phyloP scores from a whole-genome alignment of 2,113 vertebrate species.

The Daubentonia madagascariensis region DNA sequence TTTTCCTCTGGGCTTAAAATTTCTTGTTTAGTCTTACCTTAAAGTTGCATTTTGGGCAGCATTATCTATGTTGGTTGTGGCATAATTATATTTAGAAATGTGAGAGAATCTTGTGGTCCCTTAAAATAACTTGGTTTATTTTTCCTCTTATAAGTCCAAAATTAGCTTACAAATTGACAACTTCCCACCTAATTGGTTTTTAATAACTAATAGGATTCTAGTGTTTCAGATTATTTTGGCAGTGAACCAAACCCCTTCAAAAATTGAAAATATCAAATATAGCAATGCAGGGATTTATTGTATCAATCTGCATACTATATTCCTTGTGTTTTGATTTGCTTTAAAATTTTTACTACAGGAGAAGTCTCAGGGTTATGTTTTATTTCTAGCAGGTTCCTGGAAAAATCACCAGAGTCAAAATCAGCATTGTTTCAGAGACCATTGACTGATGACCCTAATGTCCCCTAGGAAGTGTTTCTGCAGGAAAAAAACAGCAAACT shows the following conservation, averaged over 20 bases:
- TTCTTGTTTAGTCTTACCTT: slow-evolving; percentile 45
- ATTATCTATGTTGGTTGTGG: slow-evolving; percentile 35
- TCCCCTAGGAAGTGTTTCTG: neutral
- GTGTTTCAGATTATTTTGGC: slow-evolving; percentile 29
- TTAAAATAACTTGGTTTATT: slow-evolving; percentile 67
- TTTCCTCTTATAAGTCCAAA: slow-evolving; percentile 49
- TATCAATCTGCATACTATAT: neutral
- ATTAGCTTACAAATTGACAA: slow-evolving; percentile 61
- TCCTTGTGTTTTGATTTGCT: neutral
- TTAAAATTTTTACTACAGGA: neutral
- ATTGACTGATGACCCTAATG: neutral
- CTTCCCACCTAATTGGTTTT: slow-evolving; percentile 50
- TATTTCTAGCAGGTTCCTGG: neutral
- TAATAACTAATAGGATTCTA: slow-evolving; percentile 55
- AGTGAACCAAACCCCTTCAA: slow-evolving; percentile 7
- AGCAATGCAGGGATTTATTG: neutral
- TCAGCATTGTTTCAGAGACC: neutral
- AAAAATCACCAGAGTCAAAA: neutral
- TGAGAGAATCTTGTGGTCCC: slow-evolving; percentile 8
- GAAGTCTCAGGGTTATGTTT: neutral
- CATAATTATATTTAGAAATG: slow-evolving; percentile 39
- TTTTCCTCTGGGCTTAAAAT: slow-evolving; percentile 55
- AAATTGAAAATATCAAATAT: slow-evolving; percentile 36
- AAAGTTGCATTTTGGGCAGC: slow-evolving; percentile 10
- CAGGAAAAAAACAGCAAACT: neutral